These are phyloP conservation scores for Drosophila ficusphila DNA, from an alignment of 1,140 invertebrate genomes.

Conservation along the genomic window DNA sequence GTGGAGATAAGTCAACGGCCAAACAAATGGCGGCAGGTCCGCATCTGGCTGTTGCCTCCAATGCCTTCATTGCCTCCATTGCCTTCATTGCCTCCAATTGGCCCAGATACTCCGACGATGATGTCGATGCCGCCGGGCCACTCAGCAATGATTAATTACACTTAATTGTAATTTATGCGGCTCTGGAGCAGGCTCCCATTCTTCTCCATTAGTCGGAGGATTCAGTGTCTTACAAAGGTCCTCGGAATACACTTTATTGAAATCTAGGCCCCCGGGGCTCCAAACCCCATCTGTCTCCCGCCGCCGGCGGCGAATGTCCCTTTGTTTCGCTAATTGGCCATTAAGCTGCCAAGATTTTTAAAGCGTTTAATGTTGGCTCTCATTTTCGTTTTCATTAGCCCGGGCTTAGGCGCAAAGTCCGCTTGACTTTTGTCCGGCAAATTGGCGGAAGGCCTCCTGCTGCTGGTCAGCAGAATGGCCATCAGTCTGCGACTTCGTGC, in stretches of 20 bases:
- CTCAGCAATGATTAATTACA: conserved; percentile 78
- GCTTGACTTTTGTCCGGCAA: conserved; percentile 38
- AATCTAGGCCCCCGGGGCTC: conserved; percentile 48
- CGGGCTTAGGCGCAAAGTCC: conserved; percentile 25
- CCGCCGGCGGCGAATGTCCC: conserved; percentile 7
- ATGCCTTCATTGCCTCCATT: too few relatives aligned
- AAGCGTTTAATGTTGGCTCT: conserved; percentile 44
- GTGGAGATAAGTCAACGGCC: conserved; percentile 28
- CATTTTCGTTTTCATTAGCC: conserved; percentile 49
- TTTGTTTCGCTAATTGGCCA: conserved; percentile 69
- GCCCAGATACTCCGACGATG: conserved; percentile 20
- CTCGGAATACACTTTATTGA: conserved; percentile 55
- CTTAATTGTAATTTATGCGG: conserved; percentile 79
- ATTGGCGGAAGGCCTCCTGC: conserved; percentile 30
- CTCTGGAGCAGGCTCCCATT: conserved; percentile 27
- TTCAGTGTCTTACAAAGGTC: conserved; percentile 13
- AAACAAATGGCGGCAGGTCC: conserved; percentile 66
- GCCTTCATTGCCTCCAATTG: too few relatives aligned
- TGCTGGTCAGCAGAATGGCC: conserved; percentile 58
- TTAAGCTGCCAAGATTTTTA: conserved; percentile 61
- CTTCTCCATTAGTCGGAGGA: conserved; percentile 50
- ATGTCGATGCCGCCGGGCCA: conserved; percentile 42
- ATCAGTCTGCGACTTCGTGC: conserved; percentile 1
- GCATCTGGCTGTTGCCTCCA: conserved; percentile 45
- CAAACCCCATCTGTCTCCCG: conserved; percentile 1